A percentile compares a stretch with the other conserved stretches of the same genome.
Evolutionary conservation across 1,140 invertebrate genomes (phyloP).

Genomic region (Hyphantria cunea): DNA sequence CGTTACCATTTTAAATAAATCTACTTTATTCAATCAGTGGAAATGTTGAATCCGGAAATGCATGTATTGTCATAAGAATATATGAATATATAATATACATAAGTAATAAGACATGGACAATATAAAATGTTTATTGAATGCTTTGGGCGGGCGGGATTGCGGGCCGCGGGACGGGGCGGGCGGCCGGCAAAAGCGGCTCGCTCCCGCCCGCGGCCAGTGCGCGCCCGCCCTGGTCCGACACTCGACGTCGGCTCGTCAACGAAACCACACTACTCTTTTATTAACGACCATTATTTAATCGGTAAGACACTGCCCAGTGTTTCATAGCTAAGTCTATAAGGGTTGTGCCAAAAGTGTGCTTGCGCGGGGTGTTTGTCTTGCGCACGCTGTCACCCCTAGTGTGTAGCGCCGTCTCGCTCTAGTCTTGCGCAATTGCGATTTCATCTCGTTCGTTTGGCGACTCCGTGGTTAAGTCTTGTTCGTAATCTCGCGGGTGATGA

Average conservation of each 20-base stretch:
- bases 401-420: conserved; percentile 48
- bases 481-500: conserved; percentile 55
- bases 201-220: conserved; percentile 57
- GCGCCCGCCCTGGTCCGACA: conserved; percentile 78
- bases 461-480: conserved; percentile 33
- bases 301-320: conserved; percentile 72
- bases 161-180: conserved; percentile 45
- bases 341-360: conserved; percentile 45
- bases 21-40: not conserved
- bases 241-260: conserved; percentile 80
- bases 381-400: conserved; percentile 36
- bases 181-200: conserved; percentile 34
- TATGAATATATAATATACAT: not conserved
- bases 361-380: conserved; percentile 24
- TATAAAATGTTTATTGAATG: conserved; percentile 57
- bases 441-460: conserved; percentile 43
- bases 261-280: conserved; percentile 67
- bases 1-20: not conserved
- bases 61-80: too few species aligned
- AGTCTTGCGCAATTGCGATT: conserved; percentile 56
- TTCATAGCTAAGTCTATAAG: conserved; percentile 36
- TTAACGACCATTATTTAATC: conserved; percentile 74
- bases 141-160: conserved; percentile 46
- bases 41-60: conserved; percentile 18
- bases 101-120: conserved; percentile 46